Evolutionary conservation across 2,888 invertebrate species (phyloP), one percentile per base, ranked within the genome.

Genomic region (Synergus gifuensis): DNA sequence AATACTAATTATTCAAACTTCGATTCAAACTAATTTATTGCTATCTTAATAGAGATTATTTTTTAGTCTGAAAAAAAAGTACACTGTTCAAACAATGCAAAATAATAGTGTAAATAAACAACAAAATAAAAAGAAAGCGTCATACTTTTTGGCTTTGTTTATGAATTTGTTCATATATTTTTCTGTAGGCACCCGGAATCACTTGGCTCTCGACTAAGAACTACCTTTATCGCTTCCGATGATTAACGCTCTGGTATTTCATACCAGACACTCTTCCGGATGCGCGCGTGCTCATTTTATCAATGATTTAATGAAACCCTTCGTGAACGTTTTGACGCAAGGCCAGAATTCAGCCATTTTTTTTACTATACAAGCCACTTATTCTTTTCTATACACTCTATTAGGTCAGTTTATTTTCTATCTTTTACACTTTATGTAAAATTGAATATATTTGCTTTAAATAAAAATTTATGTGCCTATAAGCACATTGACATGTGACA

Each of bases 251-350:
- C 60, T 60, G 46, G 46, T 22, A 46, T 46, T 67, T 46, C 22
- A 28, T 67, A 46, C 67, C 67, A 67, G 46, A 28, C 67, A 12
- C 4, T 22, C 44, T 67, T 67, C 67, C 46, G 46, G 44, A 22
- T 67, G 44, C 46, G 46, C 67, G 28, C 67, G 22, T 67, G 46
- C 67, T 46, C 67, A 46, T 16, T 22, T 67, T 67, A 67, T 67
- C 67, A 46, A 67, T 67, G 46, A 67, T 67, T 67, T 46, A 67
- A 14, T 46, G 46, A 67, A 67, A 67, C 28, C 67, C 67, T 46
- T 46, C 22, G 8, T 46, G 44, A 46, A 46, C 12, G n/a, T 14
- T 67, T 67, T 67, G 46, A 67, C 44, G 18, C 22, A 28, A 46
- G 22, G 44, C 46, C 44, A 46, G 67, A 8, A 46, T 22, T 22